Evolutionary conservation across 2,113 vertebrate genomes (phyloP).

Genomic region (Eolophus roseicapilla): DNA sequence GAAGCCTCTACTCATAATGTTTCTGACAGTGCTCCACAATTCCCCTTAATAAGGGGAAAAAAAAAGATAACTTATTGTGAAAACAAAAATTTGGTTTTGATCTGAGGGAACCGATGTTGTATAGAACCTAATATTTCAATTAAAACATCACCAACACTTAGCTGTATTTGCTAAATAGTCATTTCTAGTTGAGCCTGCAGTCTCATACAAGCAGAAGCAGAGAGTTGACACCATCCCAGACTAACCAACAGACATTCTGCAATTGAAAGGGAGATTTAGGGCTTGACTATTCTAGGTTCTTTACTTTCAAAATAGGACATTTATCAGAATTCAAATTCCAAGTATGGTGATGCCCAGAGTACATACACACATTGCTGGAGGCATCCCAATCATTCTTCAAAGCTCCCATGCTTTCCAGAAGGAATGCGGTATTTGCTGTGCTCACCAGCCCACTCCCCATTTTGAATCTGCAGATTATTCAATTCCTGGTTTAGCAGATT

Average conservation of each 20-base stretch:
- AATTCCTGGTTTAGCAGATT: not conserved
- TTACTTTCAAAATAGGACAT: not conserved
- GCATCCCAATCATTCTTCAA: not conserved
- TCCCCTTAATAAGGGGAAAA: not conserved
- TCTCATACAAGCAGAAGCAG: not conserved
- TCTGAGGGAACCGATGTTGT: not conserved
- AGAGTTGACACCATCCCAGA: not conserved
- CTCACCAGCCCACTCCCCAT: not conserved
- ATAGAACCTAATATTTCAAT: not conserved
- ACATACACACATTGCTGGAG: not conserved
- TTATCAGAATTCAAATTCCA: not conserved
- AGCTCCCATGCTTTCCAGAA: not conserved
- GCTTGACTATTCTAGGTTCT: not conserved
- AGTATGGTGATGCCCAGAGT: not conserved
- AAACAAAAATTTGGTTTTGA: not conserved
- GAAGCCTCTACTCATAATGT: not conserved
- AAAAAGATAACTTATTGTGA: not conserved
- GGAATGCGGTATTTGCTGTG: not conserved
- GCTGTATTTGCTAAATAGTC: not conserved
- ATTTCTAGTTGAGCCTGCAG: not conserved
- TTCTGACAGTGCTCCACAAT: not conserved
- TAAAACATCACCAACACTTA: not conserved
- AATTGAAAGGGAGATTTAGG: not conserved
- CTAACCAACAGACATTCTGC: not conserved
- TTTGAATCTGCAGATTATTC: not conserved